phyloP scores from a whole-genome alignment of 2,888 invertebrate genomes.

The Troides oblongomaculatus region DNA sequence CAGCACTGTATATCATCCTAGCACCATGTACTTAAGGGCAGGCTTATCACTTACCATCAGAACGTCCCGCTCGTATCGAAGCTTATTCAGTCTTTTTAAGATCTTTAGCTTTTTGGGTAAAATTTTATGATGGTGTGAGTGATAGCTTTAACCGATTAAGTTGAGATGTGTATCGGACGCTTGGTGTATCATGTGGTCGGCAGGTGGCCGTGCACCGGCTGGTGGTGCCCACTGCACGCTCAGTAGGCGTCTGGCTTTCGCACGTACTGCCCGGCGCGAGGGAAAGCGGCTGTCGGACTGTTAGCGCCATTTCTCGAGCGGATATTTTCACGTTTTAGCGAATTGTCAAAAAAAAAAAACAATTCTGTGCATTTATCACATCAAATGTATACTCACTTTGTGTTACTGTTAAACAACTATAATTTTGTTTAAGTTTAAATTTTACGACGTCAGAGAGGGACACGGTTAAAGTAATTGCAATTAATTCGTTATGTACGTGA shows the following conservation, averaged over 20 bases:
- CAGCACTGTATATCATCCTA: too few species aligned
- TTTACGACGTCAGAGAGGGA: background rate
- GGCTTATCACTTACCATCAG: too few species aligned
- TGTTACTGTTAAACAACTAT: background rate
- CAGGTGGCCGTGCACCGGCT: constrained; percentile 53
- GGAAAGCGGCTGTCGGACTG: constrained; percentile 38
- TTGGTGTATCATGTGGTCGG: constrained; percentile 44
- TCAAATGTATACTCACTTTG: background rate
- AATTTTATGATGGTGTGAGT: constrained; percentile 29
- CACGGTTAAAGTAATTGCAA: constrained; percentile 16
- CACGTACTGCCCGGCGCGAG: constrained; percentile 57
- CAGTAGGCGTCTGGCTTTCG: constrained; percentile 75
- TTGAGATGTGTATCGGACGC: constrained; percentile 36
- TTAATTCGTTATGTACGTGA: constrained; percentile 26
- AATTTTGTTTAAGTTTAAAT: background rate
- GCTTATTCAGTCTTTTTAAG: too few species aligned
- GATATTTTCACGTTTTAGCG: constrained; percentile 32
- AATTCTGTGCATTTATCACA: constrained; percentile 13
- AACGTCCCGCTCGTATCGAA: too few species aligned
- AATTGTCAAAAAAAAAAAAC: constrained; percentile 17
- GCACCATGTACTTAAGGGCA: too few species aligned
- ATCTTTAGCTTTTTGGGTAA: background rate
- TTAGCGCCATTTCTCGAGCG: constrained; percentile 42
- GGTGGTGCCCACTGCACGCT: constrained; percentile 50
- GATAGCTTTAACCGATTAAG: constrained; percentile 37